phyloP scores from a whole-genome alignment of 2,113 vertebrate species.

The Pan paniscus region DNA sequence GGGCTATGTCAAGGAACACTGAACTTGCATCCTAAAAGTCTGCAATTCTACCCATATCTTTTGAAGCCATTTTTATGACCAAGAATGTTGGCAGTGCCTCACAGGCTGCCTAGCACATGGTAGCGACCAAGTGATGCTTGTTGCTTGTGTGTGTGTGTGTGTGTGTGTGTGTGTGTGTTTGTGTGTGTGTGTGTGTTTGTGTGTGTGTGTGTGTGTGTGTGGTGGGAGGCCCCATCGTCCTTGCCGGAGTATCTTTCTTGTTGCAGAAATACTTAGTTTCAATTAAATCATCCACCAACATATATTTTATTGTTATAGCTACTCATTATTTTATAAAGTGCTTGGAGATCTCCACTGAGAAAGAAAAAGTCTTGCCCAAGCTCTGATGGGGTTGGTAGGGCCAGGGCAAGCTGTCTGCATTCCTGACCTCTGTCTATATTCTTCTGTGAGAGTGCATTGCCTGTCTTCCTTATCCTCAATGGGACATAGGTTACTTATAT shows the following conservation, averaged over 20 bases:
- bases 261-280: background rate
- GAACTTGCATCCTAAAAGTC: background rate
- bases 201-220: no score
- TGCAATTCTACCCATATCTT: background rate
- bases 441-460: fast-evolving
- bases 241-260: background rate
- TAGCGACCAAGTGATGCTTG: no score
- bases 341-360: background rate
- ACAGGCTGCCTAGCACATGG: background rate
- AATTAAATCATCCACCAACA: background rate
- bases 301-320: background rate
- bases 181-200: no score
- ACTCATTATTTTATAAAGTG: background rate
- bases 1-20: background rate
- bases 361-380: background rate
- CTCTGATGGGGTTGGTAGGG: fast-evolving
- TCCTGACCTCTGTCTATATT: background rate
- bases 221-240: no score
- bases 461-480: fast-evolving
- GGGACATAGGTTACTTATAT: background rate
- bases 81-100: background rate
- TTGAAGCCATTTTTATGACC: background rate
- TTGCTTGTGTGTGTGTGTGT: background rate
- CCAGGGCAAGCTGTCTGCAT: no score
- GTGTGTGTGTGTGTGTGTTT: no score